These are phyloP conservation scores for Cylas formicarius DNA, from an alignment of 1,140 invertebrate genomes.

Conservation along the genomic window DNA sequence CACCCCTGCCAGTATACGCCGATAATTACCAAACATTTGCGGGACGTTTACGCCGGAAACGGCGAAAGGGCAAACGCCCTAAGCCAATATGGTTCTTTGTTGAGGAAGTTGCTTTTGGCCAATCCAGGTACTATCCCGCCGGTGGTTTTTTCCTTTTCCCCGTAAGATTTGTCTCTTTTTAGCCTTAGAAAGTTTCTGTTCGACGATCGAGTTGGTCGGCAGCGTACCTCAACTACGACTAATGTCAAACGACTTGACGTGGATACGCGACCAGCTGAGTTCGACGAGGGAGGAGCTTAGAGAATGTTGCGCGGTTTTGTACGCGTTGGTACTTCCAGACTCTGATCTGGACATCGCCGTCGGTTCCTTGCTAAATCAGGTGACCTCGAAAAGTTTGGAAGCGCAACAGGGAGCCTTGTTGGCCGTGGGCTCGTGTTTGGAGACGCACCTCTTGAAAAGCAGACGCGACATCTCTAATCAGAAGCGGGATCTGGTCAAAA, in stretches of 20 bases:
- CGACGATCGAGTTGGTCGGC: conserved; percentile 66
- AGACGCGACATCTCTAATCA: conserved; percentile 4
- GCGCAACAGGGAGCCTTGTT: conserved; percentile 65
- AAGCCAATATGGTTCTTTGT: conserved; percentile 57
- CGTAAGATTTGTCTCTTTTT: too few relatives aligned
- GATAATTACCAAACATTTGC: conserved; percentile 51
- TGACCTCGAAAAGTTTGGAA: conserved; percentile 56
- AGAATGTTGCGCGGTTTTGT: conserved; percentile 59
- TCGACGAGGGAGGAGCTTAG: conserved; percentile 70
- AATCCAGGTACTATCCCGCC: conserved; percentile 46
- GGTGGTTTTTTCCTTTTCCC: conserved; percentile 5
- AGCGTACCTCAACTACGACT: conserved; percentile 48
- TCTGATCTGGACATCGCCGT: conserved; percentile 44
- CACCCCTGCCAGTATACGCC: conserved; percentile 60
- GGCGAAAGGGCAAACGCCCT: conserved; percentile 48
- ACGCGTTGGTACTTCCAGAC: conserved; percentile 54
- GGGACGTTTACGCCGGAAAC: conserved; percentile 41
- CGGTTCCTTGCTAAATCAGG: conserved; percentile 31
- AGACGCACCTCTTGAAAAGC: conserved; percentile 44
- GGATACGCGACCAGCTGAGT: conserved; percentile 56
- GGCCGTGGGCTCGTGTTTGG: conserved; percentile 59
- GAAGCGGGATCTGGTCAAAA: conserved; percentile 7
- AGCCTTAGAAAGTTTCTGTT: conserved; percentile 59
- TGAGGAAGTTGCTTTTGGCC: conserved; percentile 54
- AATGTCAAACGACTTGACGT: conserved; percentile 44